Evolutionary conservation across 2,888 invertebrate species (phyloP), one percentile per base, ranked within the genome.

Genomic region (Aelia acuminata): DNA sequence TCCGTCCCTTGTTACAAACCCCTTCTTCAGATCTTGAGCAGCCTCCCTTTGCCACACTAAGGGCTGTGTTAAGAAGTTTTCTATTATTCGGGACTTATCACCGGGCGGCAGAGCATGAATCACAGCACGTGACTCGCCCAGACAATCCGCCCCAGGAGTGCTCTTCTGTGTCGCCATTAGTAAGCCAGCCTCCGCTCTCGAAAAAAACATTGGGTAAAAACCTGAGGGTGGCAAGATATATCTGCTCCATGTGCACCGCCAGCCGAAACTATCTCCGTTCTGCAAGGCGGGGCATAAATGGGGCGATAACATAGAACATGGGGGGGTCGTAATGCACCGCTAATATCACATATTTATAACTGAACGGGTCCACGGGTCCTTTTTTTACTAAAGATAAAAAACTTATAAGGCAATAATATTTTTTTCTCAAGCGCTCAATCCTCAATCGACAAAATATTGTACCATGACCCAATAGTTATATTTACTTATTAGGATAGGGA

Each of bases 141-240:
- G 63, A 70, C 63, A 35, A 70, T 70, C 63, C 18, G 31, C 63
- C 63, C 63, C 63, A 39, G 10, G 80, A 80, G 80, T 80, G 80
- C 80, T n/a, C 80, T 80, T 43, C 80, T 80, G n/a, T 80, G 80
- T 80, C 13, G 20, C 80, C 80, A 80, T 80, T 80, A 80, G 80
- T 47, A 80, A 80, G 43, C 80, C 11, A 20, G n/a, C 22, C 31
- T 20, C 63, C 35, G 8, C 63, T 70, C 63, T 70, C 63, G 63
- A 70, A 70, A 70, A 70, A 70, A 70, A 70, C 63, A 70, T 18
- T 70, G 31, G 63, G 63, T 70, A 70, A 70, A 70, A 70, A 70
- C 63, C 63, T 70, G 63, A 57, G 63, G 63, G 63, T 70, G 31
- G 63, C 5, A 35, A 70, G 63, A 70, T 70, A 70, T 70, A 70